A percentile compares a stretch with the other conserved stretches of the same genome.
phyloP scores from a whole-genome alignment of 2,113 vertebrate species.

The Bostrychus sinensis region DNA sequence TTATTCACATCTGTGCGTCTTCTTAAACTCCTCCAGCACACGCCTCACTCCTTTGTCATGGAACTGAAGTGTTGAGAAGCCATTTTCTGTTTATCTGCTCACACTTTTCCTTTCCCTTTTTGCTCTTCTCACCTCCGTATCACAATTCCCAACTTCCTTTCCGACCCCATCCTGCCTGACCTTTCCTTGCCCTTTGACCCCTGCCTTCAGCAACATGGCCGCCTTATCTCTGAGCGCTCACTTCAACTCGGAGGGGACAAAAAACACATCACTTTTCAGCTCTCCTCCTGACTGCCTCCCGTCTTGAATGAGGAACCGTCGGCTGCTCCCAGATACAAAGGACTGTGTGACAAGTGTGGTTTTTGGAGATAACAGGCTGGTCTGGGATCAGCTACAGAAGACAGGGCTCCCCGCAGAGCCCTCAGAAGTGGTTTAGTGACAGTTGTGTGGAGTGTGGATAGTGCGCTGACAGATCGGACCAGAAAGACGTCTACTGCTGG shows the following conservation, averaged over 20 bases:
- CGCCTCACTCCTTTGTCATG: not conserved
- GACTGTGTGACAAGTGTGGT: constrained; percentile 34
- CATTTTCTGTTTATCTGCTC: not conserved
- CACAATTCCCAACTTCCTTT: constrained; percentile 58
- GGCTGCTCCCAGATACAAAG: constrained; percentile 35
- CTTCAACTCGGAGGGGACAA: constrained; percentile 45
- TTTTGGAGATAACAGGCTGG: constrained; percentile 63
- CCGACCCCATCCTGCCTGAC: not conserved
- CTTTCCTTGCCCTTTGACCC: constrained; percentile 52
- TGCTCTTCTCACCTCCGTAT: not conserved
- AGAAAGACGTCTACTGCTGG: constrained; percentile 34
- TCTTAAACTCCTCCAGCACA: not conserved
- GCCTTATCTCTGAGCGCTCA: constrained; percentile 56
- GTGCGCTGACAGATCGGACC: constrained; percentile 36
- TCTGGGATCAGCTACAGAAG: constrained; percentile 47
- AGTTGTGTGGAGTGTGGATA: constrained; percentile 55
- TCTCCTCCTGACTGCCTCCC: constrained; percentile 35
- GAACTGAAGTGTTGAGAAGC: not conserved
- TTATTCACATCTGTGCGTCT: not conserved
- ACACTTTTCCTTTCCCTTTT: not conserved
- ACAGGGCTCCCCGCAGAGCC: constrained; percentile 30
- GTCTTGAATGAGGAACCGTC: constrained; percentile 11
- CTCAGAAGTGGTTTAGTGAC: constrained; percentile 57
- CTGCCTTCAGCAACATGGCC: constrained; percentile 19
- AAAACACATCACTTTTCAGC: constrained; percentile 45